phyloP scores from a whole-genome alignment of 2,888 invertebrate genomes.

The Papilio demoleus region DNA sequence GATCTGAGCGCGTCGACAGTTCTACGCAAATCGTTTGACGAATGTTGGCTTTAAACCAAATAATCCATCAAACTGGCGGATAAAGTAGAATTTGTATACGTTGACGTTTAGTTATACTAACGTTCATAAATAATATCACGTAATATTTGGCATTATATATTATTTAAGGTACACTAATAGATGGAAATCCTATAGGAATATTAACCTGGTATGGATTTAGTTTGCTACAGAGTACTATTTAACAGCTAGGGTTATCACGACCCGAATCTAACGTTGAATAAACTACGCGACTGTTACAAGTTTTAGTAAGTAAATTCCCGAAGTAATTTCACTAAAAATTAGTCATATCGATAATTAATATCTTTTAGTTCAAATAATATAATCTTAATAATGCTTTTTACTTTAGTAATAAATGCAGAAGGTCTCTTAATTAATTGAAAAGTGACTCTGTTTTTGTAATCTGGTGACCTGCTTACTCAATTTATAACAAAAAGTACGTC shows the following conservation, averaged over 20 bases:
- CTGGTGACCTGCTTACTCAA: background rate
- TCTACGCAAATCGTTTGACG: slow-evolving; percentile 28
- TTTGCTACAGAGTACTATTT: background rate
- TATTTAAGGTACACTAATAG: background rate
- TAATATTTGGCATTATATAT: background rate
- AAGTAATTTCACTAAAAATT: too few relatives aligned
- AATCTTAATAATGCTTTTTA: too few relatives aligned
- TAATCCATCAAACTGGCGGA: slow-evolving; percentile 31
- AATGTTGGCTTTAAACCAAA: slow-evolving; percentile 36
- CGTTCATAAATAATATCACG: background rate
- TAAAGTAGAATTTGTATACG: slow-evolving; percentile 26
- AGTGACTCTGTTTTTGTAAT: too few relatives aligned
- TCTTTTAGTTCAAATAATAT: too few relatives aligned
- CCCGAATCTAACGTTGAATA: too few relatives aligned
- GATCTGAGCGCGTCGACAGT: slow-evolving; percentile 1
- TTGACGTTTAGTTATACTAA: slow-evolving; percentile 10
- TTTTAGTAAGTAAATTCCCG: too few relatives aligned
- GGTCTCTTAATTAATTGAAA: too few relatives aligned
- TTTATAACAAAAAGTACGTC: background rate
- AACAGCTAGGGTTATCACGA: background rate
- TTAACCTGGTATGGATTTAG: background rate
- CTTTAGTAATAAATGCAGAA: too few relatives aligned
- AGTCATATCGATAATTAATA: too few relatives aligned
- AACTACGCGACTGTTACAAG: too few relatives aligned
- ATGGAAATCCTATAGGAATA: too few relatives aligned